These are phyloP conservation scores for Ptilodon capucinus DNA, from an alignment of 2,888 invertebrate species.

Conservation along the genomic window DNA sequence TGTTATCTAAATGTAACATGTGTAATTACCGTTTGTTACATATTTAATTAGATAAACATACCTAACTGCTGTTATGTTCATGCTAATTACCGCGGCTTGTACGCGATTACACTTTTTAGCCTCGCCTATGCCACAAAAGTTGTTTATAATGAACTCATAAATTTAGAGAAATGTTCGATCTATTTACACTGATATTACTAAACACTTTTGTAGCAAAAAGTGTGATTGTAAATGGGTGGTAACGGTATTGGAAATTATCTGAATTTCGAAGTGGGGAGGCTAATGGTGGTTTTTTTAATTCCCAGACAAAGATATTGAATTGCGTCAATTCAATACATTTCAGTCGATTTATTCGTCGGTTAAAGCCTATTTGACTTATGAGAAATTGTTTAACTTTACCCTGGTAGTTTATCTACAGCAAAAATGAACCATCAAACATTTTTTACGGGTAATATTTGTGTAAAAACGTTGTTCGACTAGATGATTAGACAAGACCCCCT, in stretches of 20 bases:
- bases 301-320: too few relatives aligned
- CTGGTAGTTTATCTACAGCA: neutral
- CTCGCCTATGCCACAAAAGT: neutral
- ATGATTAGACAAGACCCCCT: slow-evolving; percentile 30
- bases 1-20: neutral
- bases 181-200: too few relatives aligned
- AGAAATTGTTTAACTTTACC: neutral
- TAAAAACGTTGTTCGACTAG: slow-evolving; percentile 31
- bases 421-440: neutral
- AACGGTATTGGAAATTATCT: too few relatives aligned
- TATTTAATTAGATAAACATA: neutral
- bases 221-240: too few relatives aligned
- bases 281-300: too few relatives aligned
- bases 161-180: too few relatives aligned
- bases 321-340: too few relatives aligned
- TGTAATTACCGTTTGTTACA: neutral
- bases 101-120: neutral
- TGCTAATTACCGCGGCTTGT: neutral
- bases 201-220: too few relatives aligned
- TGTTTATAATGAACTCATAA: too few relatives aligned
- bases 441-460: slow-evolving; percentile 26
- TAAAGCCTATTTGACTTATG: neutral
- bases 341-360: too few relatives aligned
- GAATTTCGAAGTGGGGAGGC: too few relatives aligned
- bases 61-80: neutral